Conservation (phyloP, 92 coral and sea anemone genomes). For the Blastomussa wellsi region DNA sequence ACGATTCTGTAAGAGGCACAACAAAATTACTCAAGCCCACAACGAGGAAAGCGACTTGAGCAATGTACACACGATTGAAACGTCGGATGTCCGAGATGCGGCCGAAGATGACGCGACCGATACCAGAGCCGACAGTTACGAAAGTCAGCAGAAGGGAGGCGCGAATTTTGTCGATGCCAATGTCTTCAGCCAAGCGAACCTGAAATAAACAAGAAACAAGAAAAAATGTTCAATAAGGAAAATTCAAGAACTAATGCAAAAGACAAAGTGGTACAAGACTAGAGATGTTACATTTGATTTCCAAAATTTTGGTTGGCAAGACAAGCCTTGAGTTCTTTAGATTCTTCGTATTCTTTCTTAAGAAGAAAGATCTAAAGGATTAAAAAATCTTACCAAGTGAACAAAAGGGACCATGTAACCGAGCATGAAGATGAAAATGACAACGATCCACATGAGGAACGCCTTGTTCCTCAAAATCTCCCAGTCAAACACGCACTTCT, state of each 20-base stretch:
- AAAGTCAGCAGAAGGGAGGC: conserved; percentile 73
- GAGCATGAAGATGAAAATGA: conserved; percentile 37
- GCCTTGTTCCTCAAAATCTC: conserved; percentile 34
- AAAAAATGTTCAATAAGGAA: neutral
- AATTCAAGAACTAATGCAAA: too few relatives aligned
- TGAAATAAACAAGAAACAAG: neutral
- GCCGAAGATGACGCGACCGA: conserved; percentile 78
- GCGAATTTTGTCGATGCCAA: conserved; percentile 50
- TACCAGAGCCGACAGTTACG: conserved; percentile 68
- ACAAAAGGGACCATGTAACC: conserved; percentile 54
- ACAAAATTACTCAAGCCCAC: conserved; percentile 59
- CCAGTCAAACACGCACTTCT: conserved; percentile 33
- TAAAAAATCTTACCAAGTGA: conserved; percentile 33
- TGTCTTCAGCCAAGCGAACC: conserved; percentile 76
- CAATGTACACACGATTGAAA: conserved; percentile 61
- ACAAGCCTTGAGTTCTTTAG: too few relatives aligned
- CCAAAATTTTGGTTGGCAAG: too few relatives aligned
- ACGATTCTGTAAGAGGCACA: conserved; percentile 66
- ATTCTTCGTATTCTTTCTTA: too few relatives aligned
- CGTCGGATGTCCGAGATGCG: conserved; percentile 66
- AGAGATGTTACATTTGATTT: too few relatives aligned
- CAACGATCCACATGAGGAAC: conserved; percentile 44
- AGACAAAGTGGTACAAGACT: too few relatives aligned
- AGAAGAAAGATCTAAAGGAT: too few relatives aligned
- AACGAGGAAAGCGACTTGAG: conserved; percentile 62